Evolutionary conservation across 1,140 invertebrate genomes (phyloP), one percentile per base, ranked within the genome.

Genomic region (Drosophila arizonae): DNA sequence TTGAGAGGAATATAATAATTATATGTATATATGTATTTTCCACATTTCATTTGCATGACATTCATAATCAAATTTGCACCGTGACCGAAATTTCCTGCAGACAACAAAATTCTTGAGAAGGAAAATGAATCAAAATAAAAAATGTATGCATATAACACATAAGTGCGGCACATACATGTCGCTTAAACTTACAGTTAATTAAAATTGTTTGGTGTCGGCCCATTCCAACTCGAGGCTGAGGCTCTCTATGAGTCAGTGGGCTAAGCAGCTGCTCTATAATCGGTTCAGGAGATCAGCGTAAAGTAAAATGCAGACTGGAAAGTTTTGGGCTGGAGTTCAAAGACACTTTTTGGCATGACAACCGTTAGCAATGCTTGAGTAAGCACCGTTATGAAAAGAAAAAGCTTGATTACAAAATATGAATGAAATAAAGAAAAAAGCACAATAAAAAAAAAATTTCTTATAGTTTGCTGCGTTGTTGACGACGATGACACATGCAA

Each of bases 281-380:
- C 66, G 39, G 73, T 54, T 63, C 26, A 55, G 46, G 41, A 61
- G 71, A 81, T 82, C 79, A 68, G 71, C 72, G 62, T 50, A 9
- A 33, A 30, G 28, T 24, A 63, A 62, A 52, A 48, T 52, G 48
- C 66, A 50, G 43, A 50, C 51, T 61, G 28, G 30, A 54, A 72
- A 57, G 52, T 74, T 57, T 45, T 39, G 11, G 63, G 71, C 21
- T 17, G 26, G 62, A 52, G 81, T 80, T 85, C 77, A 82, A 78
- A 81, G 79, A 78, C 75, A 78, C 60, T 68, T 51, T 51, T 50
- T 67, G 76, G 64, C 60, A 71, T 70, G 68, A 65, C 60, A 71
- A 71, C 67, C 56, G 72, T 75, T 75, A 75, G 60, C 63, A 45
- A 45, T 62, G 67, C 39, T 50, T 64, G 70, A 76, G 55, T 64